phyloP scores from a whole-genome alignment of 2,888 invertebrate genomes.

The Tinea semifulvella region DNA sequence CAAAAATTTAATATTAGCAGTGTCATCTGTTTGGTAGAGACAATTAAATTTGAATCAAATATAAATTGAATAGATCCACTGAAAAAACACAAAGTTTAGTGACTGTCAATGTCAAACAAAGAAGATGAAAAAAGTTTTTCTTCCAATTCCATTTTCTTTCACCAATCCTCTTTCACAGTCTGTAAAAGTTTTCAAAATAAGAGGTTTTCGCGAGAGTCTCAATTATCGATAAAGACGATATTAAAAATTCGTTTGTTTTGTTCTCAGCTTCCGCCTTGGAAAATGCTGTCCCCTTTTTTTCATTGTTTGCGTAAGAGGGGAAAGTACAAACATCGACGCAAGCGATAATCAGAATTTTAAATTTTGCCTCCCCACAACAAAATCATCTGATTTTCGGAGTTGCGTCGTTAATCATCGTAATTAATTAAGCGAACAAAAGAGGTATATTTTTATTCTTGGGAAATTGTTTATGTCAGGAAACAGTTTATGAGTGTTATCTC shows the following conservation, averaged over 20 bases:
- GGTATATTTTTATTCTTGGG: slow-evolving; percentile 26
- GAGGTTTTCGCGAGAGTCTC: slow-evolving; percentile 64
- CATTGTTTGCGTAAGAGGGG: slow-evolving; percentile 60
- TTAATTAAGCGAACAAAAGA: slow-evolving; percentile 48
- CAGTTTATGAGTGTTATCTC: slow-evolving; percentile 20
- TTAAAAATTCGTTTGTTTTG: slow-evolving; percentile 68
- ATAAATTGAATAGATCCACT: slow-evolving; percentile 62
- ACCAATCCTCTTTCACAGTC: slow-evolving; percentile 61
- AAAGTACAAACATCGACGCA: slow-evolving; percentile 46
- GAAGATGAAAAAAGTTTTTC: slow-evolving; percentile 66
- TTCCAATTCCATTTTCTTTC: slow-evolving; percentile 61
- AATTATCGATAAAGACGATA: slow-evolving; percentile 67
- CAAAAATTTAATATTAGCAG: slow-evolving; percentile 41
- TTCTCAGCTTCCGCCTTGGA: slow-evolving; percentile 55
- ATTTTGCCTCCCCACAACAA: slow-evolving; percentile 52
- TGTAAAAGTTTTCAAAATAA: slow-evolving; percentile 65
- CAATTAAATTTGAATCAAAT: slow-evolving; percentile 53
- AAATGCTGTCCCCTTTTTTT: slow-evolving; percentile 54
- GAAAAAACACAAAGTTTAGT: slow-evolving; percentile 61
- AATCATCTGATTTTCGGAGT: slow-evolving; percentile 58
- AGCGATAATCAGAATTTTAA: slow-evolving; percentile 63
- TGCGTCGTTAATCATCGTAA: slow-evolving; percentile 55
- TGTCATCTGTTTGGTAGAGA: slow-evolving; percentile 49
- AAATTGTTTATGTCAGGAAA: slow-evolving; percentile 38
- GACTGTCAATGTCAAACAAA: slow-evolving; percentile 66